Percentiles rank a stretch among this genome's conserved stretches.
phyloP scores from a whole-genome alignment of 2,113 vertebrate genomes.

The Mesoclemmys tuberculata region DNA sequence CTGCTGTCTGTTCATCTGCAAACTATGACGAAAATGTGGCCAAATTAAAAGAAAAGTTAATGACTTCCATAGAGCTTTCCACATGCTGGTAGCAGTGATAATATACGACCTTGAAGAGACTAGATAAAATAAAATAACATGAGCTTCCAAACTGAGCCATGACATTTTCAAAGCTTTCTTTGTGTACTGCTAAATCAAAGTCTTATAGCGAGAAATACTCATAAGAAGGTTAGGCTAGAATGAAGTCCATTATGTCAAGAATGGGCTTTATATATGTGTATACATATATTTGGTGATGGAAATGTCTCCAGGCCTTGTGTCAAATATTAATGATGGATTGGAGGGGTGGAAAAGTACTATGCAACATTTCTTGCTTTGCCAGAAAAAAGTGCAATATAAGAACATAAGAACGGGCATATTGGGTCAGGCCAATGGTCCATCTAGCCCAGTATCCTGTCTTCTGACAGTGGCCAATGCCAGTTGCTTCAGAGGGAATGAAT shows the following conservation, averaged over 20 bases:
- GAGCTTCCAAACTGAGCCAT: slow-evolving; percentile 68
- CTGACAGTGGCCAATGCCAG: too few species aligned
- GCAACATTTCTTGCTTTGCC: neutral
- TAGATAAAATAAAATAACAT: slow-evolving; percentile 70
- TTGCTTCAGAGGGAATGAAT: too few species aligned
- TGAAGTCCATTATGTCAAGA: neutral
- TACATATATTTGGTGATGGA: neutral
- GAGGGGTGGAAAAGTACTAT: neutral
- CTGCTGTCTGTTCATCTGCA: slow-evolving; percentile 71
- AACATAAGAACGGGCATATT: too few species aligned
- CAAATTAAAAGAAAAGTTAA: slow-evolving; percentile 79
- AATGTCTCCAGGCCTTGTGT: neutral
- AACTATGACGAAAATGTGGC: slow-evolving; percentile 73
- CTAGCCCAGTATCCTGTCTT: too few species aligned
- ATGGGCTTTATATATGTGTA: slow-evolving; percentile 17
- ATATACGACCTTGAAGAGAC: slow-evolving; percentile 68
- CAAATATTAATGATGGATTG: neutral
- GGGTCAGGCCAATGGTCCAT: too few species aligned
- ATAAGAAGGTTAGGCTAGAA: slow-evolving; percentile 9
- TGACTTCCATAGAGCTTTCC: slow-evolving; percentile 77
- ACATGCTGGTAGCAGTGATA: slow-evolving; percentile 74
- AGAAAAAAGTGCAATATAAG: neutral
- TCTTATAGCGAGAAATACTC: slow-evolving; percentile 19
- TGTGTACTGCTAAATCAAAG: neutral
- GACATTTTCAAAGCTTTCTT: slow-evolving; percentile 56